These are phyloP conservation scores for Trematomus loennbergii DNA, from an alignment of 2,113 vertebrate species.

Conservation along the genomic window DNA sequence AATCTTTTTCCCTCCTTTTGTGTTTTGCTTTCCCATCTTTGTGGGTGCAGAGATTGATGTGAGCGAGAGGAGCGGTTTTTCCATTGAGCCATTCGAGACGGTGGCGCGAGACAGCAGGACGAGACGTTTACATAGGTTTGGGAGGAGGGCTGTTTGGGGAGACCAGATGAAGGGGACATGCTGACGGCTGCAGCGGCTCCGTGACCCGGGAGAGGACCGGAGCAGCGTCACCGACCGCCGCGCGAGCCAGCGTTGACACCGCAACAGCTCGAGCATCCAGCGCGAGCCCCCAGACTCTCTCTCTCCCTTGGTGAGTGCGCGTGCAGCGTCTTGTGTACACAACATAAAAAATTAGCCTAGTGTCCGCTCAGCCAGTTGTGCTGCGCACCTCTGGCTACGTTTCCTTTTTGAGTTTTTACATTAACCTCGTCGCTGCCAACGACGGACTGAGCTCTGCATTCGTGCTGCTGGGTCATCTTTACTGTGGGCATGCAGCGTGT, in stretches of 20 bases:
- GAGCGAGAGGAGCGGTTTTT: slow-evolving; percentile 71
- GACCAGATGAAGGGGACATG: slow-evolving; percentile 84
- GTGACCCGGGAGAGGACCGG: slow-evolving; percentile 78
- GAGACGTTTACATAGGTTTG: slow-evolving; percentile 72
- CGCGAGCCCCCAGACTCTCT: slow-evolving; percentile 64
- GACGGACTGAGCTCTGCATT: slow-evolving; percentile 60
- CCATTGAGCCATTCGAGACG: slow-evolving; percentile 55
- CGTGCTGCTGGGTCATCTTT: slow-evolving; percentile 69
- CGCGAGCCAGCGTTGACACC: slow-evolving; percentile 62
- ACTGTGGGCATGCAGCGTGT: slow-evolving; percentile 62
- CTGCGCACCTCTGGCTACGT: slow-evolving; percentile 76
- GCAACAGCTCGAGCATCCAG: slow-evolving; percentile 72
- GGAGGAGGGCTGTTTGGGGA: slow-evolving; percentile 76
- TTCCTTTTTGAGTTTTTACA: slow-evolving; percentile 62
- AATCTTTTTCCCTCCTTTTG: slow-evolving; percentile 14
- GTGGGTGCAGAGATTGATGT: slow-evolving; percentile 70
- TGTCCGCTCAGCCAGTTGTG: slow-evolving; percentile 74
- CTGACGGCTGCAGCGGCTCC: slow-evolving; percentile 85
- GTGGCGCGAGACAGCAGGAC: slow-evolving; percentile 68
- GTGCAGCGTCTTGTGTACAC: slow-evolving; percentile 69
- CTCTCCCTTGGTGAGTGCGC: slow-evolving; percentile 81
- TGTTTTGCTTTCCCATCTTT: slow-evolving; percentile 60
- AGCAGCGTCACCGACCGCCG: slow-evolving; percentile 52
- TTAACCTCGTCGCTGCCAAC: slow-evolving; percentile 76
- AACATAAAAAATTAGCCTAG: slow-evolving; percentile 66